Base-by-base conservation (phyloP, 2,113 vertebrate genomes). In the Bufo gargarizans region DNA sequence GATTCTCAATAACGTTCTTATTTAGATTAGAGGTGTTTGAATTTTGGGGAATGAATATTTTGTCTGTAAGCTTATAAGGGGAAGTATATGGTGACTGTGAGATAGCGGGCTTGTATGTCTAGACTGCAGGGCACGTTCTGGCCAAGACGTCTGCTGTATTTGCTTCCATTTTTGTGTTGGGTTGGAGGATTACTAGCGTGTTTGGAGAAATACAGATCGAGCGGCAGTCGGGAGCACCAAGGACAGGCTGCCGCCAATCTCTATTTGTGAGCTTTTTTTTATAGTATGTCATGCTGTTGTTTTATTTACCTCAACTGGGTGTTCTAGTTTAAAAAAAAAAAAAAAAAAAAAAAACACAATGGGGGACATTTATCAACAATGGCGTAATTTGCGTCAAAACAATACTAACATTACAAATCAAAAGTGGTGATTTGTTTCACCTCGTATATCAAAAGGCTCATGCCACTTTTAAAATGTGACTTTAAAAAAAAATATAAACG, bases 201-300 rank as follows among this genome's bases (percentile, higher is more conserved):
- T 84, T 84, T 72, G 45, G 17, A 84, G 6, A 69, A 58, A 58
- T 84, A 55, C 50, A 43, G 49, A 19, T 84, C 58, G 43, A 22
- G 50, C 45, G 50, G 16, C 22, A 55, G 20, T 43, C 19, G 22
- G 11, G 19, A 69, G 11, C 61, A 43, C 17, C 22, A 84, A 84
- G 67, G n/a, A 74, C 50, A 19, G 10, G 4, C 3, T 50, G 80
- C 67, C 67, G 0, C 33, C 33, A 33, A 33, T 33, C 33, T 33
- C 33, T 33, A 33, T 0, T 33, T 33, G 33, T 33, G 33, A 33
- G 33, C 33, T 33, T 33, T 33, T 33, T 33, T 33, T 33, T 1
- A 33, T 33, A 33, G 33, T 33, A 33, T 33, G 33, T 0, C 33
- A 33, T 33, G 33, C 33, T 33, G 33, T 33, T 33, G n/a, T 33